These are phyloP conservation scores for Bergia puertoricense DNA, from an alignment of 92 coral and sea anemone genomes.

Conservation along the genomic window DNA sequence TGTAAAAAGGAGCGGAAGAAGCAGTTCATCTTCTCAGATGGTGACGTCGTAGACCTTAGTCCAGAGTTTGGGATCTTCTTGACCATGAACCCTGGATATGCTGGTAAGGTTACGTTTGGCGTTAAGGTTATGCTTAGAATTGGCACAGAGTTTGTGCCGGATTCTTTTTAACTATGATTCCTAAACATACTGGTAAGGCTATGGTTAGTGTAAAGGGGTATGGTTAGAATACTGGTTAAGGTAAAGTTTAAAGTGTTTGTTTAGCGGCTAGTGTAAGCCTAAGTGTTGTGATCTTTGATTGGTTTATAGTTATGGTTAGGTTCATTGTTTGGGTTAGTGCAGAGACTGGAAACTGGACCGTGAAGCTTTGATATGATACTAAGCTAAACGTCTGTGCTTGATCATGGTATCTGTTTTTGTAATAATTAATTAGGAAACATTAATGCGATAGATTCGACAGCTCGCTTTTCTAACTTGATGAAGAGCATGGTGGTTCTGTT, in stretches of 20 bases:
- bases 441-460: too few relatives aligned
- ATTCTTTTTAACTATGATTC: too few relatives aligned
- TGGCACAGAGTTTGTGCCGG: too few relatives aligned
- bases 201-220: not conserved
- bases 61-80: constrained; percentile 81
- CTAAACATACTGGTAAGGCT: constrained; percentile 16
- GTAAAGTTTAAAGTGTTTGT: not conserved
- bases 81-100: constrained; percentile 52
- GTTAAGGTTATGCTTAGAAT: not conserved
- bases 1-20: constrained; percentile 86
- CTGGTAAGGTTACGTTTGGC: not conserved
- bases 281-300: too few relatives aligned
- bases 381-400: too few relatives aligned
- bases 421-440: too few relatives aligned
- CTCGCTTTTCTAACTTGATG: too few relatives aligned
- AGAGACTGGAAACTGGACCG: not conserved
- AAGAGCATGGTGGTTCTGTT: too few relatives aligned
- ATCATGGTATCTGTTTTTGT: too few relatives aligned
- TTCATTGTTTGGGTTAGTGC: not conserved
- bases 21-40: constrained; percentile 88
- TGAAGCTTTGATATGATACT: too few relatives aligned
- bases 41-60: constrained; percentile 81
- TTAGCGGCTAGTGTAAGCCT: too few relatives aligned
- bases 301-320: too few relatives aligned
- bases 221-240: not conserved